Conservation (phyloP, 1,140 invertebrate species). For the Arion vulgaris region DNA sequence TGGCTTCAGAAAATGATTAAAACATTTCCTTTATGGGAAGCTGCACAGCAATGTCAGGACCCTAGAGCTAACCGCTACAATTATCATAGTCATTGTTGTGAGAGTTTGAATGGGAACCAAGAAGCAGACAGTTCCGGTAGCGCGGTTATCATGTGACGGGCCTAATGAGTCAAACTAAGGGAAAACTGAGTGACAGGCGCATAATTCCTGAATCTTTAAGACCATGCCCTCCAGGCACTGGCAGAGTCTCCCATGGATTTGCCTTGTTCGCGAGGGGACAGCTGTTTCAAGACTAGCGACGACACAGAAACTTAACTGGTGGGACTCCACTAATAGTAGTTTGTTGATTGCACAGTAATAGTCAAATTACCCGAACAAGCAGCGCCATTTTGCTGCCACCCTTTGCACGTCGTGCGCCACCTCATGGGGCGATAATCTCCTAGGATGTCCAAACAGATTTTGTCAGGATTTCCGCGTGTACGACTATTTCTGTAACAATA, state of each 20-base stretch:
- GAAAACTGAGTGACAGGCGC: background rate
- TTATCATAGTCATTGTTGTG: too few relatives aligned
- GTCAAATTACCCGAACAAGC: background rate
- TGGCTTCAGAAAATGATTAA: too few relatives aligned
- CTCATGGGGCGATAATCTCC: slow-evolving; percentile 39
- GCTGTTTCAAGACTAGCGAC: background rate
- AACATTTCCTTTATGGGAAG: too few relatives aligned
- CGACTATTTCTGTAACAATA: background rate
- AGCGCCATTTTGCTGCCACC: slow-evolving; percentile 39
- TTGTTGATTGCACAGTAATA: background rate
- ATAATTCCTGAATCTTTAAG: background rate
- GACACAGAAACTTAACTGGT: background rate
- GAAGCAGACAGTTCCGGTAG: too few relatives aligned
- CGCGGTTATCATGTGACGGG: background rate
- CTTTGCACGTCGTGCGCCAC: slow-evolving; percentile 32
- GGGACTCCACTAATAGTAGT: background rate
- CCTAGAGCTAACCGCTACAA: too few relatives aligned
- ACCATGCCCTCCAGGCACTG: background rate
- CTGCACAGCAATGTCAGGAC: too few relatives aligned
- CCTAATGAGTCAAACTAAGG: background rate
- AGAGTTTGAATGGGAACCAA: too few relatives aligned
- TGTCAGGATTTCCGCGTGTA: slow-evolving; percentile 26
- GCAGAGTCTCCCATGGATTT: background rate
- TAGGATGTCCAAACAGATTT: slow-evolving; percentile 33
- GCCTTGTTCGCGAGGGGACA: background rate